phyloP scores from a whole-genome alignment of 2,888 invertebrate species.

The Euclidia mi region DNA sequence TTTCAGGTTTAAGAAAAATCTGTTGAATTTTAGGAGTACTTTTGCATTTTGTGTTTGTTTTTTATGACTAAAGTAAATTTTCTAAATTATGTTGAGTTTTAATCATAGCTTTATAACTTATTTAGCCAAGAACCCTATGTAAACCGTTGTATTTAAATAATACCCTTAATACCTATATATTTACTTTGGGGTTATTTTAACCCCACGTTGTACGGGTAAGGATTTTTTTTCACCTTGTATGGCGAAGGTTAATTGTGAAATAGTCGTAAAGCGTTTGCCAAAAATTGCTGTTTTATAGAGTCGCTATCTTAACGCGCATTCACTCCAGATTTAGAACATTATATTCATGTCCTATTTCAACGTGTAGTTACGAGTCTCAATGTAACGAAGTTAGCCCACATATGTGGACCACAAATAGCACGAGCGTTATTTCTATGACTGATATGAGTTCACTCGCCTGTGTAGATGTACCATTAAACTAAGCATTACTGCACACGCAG shows the following conservation, averaged over 20 bases:
- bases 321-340: constrained; percentile 28
- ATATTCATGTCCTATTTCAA: constrained; percentile 31
- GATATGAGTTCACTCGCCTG: constrained; percentile 61
- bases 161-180: no score
- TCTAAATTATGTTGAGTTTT: no score
- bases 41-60: no score
- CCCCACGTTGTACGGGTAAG: constrained; percentile 30
- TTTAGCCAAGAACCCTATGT: no score
- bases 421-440: constrained; percentile 37
- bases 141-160: no score
- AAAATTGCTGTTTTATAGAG: constrained; percentile 11
- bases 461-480: constrained; percentile 64
- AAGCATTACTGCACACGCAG: constrained; percentile 58
- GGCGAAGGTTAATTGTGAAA: constrained; percentile 25
- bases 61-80: no score
- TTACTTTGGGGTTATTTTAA: no score
- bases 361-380: constrained; percentile 31
- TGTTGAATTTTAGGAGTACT: no score
- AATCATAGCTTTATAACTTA: no score
- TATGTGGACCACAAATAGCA: constrained; percentile 41
- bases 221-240: constrained; percentile 29
- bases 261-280: background rate
- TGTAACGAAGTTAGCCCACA: constrained; percentile 21
- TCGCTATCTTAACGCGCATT: constrained; percentile 13
- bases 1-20: no score